These are phyloP conservation scores for Brevipalpus yothersi DNA, from an alignment of 1,140 invertebrate genomes.

Conservation along the genomic window DNA sequence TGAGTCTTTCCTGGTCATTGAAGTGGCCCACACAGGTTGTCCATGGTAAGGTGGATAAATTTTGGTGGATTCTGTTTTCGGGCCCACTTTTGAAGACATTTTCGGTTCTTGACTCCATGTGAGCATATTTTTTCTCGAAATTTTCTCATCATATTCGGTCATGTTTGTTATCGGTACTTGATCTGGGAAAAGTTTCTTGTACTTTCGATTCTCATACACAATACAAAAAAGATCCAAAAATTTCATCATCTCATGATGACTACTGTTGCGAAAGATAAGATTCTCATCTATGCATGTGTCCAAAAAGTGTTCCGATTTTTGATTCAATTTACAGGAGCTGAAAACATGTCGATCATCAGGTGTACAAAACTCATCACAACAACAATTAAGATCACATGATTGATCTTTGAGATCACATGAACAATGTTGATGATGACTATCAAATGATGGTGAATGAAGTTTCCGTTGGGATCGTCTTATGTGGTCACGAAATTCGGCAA, in stretches of 20 bases:
- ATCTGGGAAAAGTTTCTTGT: neutral
- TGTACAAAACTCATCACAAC: conserved; percentile 41
- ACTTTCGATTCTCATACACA: conserved; percentile 24
- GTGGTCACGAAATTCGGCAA: no score
- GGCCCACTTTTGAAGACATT: no score
- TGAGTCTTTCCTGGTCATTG: neutral
- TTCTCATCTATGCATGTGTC: conserved; percentile 21
- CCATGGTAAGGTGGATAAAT: neutral
- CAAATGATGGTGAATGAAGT: neutral
- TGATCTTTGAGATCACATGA: conserved; percentile 23
- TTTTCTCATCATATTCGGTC: neutral
- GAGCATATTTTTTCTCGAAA: neutral
- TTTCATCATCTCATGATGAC: conserved; percentile 18
- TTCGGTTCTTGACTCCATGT: neutral
- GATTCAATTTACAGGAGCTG: conserved; percentile 21
- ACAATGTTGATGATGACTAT: conserved; percentile 12
- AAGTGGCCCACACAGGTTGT: neutral
- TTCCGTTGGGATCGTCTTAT: neutral
- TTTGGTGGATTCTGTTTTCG: neutral
- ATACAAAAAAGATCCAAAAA: conserved; percentile 30
- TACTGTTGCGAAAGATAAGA: conserved; percentile 23
- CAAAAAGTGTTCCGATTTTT: conserved; percentile 14
- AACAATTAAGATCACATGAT: conserved; percentile 45
- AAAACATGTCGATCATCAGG: conserved; percentile 29
- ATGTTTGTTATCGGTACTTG: neutral